Conservation (phyloP, 2,797 vertebrate species). For the Bufotes viridis region DNA sequence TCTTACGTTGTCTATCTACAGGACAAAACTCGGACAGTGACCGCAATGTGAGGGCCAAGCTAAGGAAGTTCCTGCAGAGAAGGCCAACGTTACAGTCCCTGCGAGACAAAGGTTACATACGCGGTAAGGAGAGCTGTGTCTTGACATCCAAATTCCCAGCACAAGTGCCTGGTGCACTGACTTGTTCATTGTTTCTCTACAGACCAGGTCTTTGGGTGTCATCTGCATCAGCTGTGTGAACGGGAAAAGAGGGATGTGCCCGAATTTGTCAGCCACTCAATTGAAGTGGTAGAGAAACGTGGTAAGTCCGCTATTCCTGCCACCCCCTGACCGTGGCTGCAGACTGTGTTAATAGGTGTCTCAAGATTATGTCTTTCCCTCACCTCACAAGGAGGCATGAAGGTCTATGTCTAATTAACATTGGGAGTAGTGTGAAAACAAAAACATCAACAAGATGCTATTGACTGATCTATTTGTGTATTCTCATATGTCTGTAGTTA, state of each 20-base stretch:
- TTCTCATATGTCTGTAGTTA: too few relatives aligned
- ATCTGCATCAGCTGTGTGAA: constrained; percentile 82
- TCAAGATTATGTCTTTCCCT: too few relatives aligned
- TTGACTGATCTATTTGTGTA: too few relatives aligned
- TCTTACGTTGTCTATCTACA: neutral
- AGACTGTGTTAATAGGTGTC: too few relatives aligned
- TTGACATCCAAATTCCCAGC: too few relatives aligned
- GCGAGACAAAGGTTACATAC: constrained; percentile 92
- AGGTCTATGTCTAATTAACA: neutral
- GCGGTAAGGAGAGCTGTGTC: constrained; percentile 69
- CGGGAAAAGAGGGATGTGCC: constrained; percentile 81
- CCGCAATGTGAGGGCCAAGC: constrained; percentile 85
- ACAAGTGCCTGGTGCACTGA: too few relatives aligned
- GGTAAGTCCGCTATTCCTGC: constrained; percentile 71
- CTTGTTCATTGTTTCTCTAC: constrained; percentile 21
- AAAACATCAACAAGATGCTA: too few relatives aligned
- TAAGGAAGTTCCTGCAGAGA: constrained; percentile 90
- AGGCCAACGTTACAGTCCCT: constrained; percentile 90
- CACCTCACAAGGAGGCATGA: neutral
- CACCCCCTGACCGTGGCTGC: neutral
- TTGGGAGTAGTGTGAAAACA: too few relatives aligned
- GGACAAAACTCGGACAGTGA: constrained; percentile 73
- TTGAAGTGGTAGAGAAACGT: constrained; percentile 85
- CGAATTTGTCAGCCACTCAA: constrained; percentile 86
- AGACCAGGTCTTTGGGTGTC: constrained; percentile 94